These are phyloP conservation scores for Sabatieria punctata DNA, from an alignment of 2,888 invertebrate species.

Conservation along the genomic window DNA sequence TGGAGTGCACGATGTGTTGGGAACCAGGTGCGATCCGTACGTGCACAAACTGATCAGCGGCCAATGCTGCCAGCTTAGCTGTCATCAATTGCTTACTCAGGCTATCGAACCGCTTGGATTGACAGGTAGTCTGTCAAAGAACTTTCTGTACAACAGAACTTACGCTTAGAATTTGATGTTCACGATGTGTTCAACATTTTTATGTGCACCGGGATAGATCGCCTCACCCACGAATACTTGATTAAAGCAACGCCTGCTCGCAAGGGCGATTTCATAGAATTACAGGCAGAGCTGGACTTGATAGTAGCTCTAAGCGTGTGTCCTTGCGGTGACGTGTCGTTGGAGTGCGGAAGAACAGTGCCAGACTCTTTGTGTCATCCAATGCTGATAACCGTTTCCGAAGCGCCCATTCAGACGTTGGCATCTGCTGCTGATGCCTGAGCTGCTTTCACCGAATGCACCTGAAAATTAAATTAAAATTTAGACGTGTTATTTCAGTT, in stretches of 20 bases:
- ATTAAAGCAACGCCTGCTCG: conserved; percentile 3
- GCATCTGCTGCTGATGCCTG: too few species aligned
- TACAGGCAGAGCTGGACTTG: conserved; percentile 1
- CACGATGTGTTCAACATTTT: conserved; percentile 6
- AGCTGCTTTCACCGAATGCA: too few species aligned
- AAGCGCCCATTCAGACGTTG: too few species aligned
- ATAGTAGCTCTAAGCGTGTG: conserved; percentile 1
- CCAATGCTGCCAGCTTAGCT: background rate
- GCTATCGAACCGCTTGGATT: background rate
- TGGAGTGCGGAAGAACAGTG: background rate
- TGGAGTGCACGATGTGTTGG: conserved; percentile 3
- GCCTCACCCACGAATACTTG: conserved; percentile 3
- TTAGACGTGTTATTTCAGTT: too few species aligned
- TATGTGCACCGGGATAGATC: background rate
- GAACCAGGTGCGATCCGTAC: conserved; percentile 4
- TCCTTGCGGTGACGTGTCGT: background rate
- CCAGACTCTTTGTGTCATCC: background rate
- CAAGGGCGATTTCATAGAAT: background rate
- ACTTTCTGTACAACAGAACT: background rate
- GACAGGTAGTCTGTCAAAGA: background rate
- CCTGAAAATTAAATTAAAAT: too few species aligned
- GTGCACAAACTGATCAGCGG: background rate
- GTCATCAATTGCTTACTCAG: conserved; percentile 1
- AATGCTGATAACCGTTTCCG: background rate
- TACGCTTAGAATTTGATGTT: background rate